These are phyloP conservation scores for Protophormia terraenovae DNA, from an alignment of 2,888 invertebrate species.

Conservation along the genomic window DNA sequence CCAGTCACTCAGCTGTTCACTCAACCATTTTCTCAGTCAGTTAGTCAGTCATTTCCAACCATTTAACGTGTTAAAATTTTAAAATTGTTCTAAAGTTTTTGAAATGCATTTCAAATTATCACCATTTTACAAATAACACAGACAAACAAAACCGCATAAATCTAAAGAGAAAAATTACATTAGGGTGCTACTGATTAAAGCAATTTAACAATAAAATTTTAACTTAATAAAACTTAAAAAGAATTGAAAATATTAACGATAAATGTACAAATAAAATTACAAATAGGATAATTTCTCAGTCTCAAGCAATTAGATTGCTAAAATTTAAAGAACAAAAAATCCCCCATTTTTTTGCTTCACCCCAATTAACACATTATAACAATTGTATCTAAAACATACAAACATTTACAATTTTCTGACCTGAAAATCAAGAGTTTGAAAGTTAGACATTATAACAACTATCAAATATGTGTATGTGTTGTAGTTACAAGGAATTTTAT, in stretches of 20 bases:
- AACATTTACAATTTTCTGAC: not conserved
- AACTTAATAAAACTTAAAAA: too few species aligned
- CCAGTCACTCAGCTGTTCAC: not conserved
- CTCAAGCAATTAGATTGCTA: too few species aligned
- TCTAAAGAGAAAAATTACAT: not conserved
- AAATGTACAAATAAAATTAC: too few species aligned
- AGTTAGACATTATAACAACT: not conserved
- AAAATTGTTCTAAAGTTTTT: constrained; percentile 1
- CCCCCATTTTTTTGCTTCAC: not conserved
- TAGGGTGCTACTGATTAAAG: not conserved
- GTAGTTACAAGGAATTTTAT: not conserved
- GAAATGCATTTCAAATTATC: not conserved
- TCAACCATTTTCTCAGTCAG: not conserved
- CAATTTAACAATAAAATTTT: too few species aligned
- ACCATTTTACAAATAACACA: not conserved
- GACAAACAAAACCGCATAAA: not conserved
- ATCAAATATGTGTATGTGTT: not conserved
- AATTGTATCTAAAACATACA: not conserved
- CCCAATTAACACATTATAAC: not conserved
- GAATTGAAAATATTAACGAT: too few species aligned
- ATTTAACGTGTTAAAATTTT: constrained; percentile 18
- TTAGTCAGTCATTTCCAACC: not conserved
- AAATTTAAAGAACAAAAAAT: too few species aligned
- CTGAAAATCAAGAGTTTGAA: not conserved
- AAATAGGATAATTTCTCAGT: too few species aligned